phyloP scores from a whole-genome alignment of 1,140 invertebrate genomes.

The Harpegnathos saltator region DNA sequence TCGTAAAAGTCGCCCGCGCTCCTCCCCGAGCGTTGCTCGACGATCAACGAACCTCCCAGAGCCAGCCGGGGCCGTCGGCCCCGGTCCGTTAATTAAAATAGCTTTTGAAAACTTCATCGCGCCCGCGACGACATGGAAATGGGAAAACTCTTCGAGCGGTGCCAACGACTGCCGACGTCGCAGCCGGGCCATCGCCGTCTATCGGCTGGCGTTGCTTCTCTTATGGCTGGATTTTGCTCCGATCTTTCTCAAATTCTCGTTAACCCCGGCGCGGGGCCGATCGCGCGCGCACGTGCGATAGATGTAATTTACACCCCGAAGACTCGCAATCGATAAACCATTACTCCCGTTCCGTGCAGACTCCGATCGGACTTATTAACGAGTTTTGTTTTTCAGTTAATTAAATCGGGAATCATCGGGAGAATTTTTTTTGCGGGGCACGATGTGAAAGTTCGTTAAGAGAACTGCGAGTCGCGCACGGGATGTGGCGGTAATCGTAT shows the following conservation, averaged over 20 bases:
- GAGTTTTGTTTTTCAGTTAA: slow-evolving; percentile 29
- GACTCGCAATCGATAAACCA: slow-evolving; percentile 24
- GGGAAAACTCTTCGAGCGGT: slow-evolving; percentile 56
- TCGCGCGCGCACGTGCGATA: too few species aligned
- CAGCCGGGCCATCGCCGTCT: background rate
- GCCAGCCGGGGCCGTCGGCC: background rate
- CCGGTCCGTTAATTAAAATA: slow-evolving; percentile 65
- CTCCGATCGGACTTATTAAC: slow-evolving; percentile 49
- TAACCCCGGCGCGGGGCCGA: slow-evolving; percentile 14
- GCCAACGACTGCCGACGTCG: slow-evolving; percentile 30
- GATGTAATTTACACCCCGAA: slow-evolving; percentile 41
- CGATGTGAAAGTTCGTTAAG: too few species aligned
- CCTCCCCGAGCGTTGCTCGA: slow-evolving; percentile 14
- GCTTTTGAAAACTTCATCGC: slow-evolving; percentile 51
- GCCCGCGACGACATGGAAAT: slow-evolving; percentile 19
- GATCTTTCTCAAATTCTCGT: slow-evolving; percentile 43
- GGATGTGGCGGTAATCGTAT: background rate
- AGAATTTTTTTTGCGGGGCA: background rate
- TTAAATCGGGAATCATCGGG: slow-evolving; percentile 2
- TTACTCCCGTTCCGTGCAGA: background rate
- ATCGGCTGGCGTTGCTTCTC: slow-evolving; percentile 6
- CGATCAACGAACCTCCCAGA: slow-evolving; percentile 12
- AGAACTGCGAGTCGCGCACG: too few species aligned
- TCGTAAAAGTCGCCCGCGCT: slow-evolving; percentile 29
- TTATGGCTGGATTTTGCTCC: background rate